A percentile compares a stretch with the other conserved stretches of the same genome.
Evolutionary conservation across 2,888 invertebrate species (phyloP).

Genomic region (Dolichomitus sp.): DNA sequence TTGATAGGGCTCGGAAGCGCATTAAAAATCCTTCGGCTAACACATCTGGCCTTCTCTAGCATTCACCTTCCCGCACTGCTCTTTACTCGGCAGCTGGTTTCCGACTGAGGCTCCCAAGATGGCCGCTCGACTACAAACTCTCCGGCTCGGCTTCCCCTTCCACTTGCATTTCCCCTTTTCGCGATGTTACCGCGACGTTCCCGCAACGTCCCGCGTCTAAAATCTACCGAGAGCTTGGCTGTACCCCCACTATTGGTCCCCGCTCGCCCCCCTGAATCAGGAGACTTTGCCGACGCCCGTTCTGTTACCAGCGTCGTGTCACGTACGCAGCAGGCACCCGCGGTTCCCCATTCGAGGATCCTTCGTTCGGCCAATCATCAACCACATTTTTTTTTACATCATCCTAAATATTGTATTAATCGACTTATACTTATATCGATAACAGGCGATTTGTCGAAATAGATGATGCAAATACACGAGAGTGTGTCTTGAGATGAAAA

Average conservation of each 20-base stretch:
- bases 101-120: constrained; percentile 81
- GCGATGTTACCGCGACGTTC: constrained; percentile 24
- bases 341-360: constrained; percentile 41
- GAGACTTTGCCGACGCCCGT: constrained; percentile 78
- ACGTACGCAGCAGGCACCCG: constrained; percentile 76
- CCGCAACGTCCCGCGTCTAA: constrained; percentile 45
- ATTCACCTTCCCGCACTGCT: constrained; percentile 85
- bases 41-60: constrained; percentile 82
- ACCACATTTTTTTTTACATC: neutral
- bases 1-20: constrained; percentile 84
- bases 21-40: constrained; percentile 84
- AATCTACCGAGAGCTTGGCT: constrained; percentile 8
- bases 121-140: constrained; percentile 71
- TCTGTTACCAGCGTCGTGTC: constrained; percentile 74
- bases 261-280: constrained; percentile 64
- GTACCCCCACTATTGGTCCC: constrained; percentile 10
- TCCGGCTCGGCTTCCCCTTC: constrained; percentile 69
- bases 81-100: constrained; percentile 85
- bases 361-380: neutral
- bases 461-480: constrained; percentile 59
- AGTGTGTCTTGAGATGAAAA: constrained; percentile 34
- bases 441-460: constrained; percentile 26
- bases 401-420: neutral
- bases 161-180: neutral
- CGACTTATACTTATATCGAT: constrained; percentile 7